phyloP scores from a whole-genome alignment of 1,140 invertebrate genomes.

The Nymphalis io region DNA sequence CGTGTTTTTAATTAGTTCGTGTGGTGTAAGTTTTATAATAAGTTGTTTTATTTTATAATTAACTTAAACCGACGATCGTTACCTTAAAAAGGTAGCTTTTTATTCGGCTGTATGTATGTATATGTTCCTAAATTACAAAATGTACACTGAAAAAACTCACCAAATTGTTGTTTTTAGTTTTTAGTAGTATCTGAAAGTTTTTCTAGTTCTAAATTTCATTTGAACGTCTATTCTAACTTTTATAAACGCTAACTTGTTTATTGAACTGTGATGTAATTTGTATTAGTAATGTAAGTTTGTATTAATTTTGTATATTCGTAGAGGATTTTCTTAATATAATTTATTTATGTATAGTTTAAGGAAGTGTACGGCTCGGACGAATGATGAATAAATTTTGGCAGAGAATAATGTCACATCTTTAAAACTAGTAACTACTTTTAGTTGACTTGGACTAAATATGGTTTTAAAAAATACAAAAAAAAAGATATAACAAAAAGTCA shows the following conservation, averaged over 20 bases:
- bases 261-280: slow-evolving; percentile 80
- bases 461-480: slow-evolving; percentile 1
- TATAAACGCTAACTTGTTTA: slow-evolving; percentile 75
- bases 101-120: slow-evolving; percentile 60
- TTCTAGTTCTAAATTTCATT: slow-evolving; percentile 63
- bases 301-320: slow-evolving; percentile 81
- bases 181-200: slow-evolving; percentile 54
- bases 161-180: slow-evolving; percentile 74
- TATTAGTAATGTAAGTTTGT: slow-evolving; percentile 78
- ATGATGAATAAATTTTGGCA: slow-evolving; percentile 57
- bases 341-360: slow-evolving; percentile 75
- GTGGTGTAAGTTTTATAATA: slow-evolving; percentile 23
- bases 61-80: slow-evolving; percentile 42
- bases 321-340: slow-evolving; percentile 76
- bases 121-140: slow-evolving; percentile 73
- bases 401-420: slow-evolving; percentile 19
- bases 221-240: slow-evolving; percentile 64
- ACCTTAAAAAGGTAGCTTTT: slow-evolving; percentile 62
- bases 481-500: slow-evolving; percentile 18
- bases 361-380: slow-evolving; percentile 54
- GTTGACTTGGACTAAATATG: slow-evolving; percentile 5
- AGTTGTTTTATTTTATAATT: slow-evolving; percentile 48
- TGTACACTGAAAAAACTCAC: slow-evolving; percentile 67
- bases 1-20: slow-evolving; percentile 20
- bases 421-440: slow-evolving; percentile 25